Evolutionary conservation across 1,140 invertebrate genomes (phyloP).

Genomic region (Drosophila quadrilineata): DNA sequence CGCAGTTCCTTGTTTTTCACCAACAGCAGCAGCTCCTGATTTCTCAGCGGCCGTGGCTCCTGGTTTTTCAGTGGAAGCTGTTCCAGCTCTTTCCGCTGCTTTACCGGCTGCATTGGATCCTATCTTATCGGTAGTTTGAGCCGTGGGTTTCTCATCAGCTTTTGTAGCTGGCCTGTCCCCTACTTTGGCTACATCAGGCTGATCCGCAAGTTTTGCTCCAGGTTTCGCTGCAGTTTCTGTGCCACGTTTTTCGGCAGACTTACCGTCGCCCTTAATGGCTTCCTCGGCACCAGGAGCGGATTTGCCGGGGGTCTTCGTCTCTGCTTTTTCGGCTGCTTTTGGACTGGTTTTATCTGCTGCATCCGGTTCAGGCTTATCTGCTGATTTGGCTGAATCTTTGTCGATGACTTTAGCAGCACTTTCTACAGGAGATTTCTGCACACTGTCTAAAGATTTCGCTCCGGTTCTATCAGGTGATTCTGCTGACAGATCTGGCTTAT

Average conservation of each 20-base stretch:
- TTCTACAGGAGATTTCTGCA: too few relatives aligned
- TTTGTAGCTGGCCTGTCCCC: not conserved
- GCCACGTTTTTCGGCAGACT: not conserved
- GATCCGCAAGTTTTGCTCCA: not conserved
- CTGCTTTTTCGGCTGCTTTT: conserved; percentile 3
- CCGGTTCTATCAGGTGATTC: too few relatives aligned
- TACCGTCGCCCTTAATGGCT: too few relatives aligned
- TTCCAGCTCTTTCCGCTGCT: not conserved
- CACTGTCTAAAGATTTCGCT: too few relatives aligned
- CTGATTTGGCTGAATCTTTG: too few relatives aligned
- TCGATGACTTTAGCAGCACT: too few relatives aligned
- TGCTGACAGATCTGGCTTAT: too few relatives aligned
- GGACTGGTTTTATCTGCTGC: too few relatives aligned
- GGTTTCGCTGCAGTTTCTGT: not conserved
- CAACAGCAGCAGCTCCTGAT: not conserved
- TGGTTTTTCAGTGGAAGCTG: not conserved
- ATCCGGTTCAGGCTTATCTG: too few relatives aligned
- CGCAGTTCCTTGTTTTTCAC: not conserved
- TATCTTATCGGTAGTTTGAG: not conserved
- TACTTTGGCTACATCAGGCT: not conserved
- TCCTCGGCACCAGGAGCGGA: not conserved
- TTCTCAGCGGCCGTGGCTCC: not conserved
- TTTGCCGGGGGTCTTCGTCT: not conserved
- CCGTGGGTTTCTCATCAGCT: not conserved
- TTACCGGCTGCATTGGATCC: not conserved